Base-by-base conservation (phyloP, 2,113 vertebrate genomes). In the Paradoxurus hermaphroditus region DNA sequence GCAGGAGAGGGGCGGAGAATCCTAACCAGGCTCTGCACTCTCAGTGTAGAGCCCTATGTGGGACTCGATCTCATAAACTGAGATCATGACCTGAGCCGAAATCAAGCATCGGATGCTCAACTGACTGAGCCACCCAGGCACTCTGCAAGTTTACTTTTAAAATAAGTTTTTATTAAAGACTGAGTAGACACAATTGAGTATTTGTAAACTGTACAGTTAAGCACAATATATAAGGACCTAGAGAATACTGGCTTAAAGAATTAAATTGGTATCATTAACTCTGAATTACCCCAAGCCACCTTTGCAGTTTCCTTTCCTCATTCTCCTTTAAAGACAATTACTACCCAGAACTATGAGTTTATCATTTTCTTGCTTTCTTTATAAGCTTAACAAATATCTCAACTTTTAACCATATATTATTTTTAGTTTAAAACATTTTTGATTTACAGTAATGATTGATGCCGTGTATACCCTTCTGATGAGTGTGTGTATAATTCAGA, bases 241-340 rank as follows among this genome's bases (percentile, higher is more conserved):
- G 91, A 21, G 36, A 62, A 63, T 10, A 21, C 13, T 4, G 14
- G 4, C 16, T 10, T 29, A 14, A 91, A 75, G 53, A 78, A 23
- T 79, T 65, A 89, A 56, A 19, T 83, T 15, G 14, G 6, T 70
- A 41, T 68, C 11, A n/a, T 15, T 46, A 68, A 79, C 6, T 41
- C 53, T 67, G 27, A 59, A 34, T 67, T 44, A 49, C 4, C 12
- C n/a, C 27, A n/a, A 5, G 12, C 0, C n/a, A 11, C 2, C 0
- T 73, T 11, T 13, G 2, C 34, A 72, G 10, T 73, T 95, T 49
- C 5, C 7, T n/a, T 41, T 2, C 10, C 44, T 67, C 14, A 11
- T 65, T 56, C 0, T 67, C 11, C 16, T 34, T 93, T 49, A 59
- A 83, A 88, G 4, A 31, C 81, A 86, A 4, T 46, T 65, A 39